Base-by-base conservation (phyloP, 1,140 invertebrate genomes). In the Macrostomum lignano region DNA sequence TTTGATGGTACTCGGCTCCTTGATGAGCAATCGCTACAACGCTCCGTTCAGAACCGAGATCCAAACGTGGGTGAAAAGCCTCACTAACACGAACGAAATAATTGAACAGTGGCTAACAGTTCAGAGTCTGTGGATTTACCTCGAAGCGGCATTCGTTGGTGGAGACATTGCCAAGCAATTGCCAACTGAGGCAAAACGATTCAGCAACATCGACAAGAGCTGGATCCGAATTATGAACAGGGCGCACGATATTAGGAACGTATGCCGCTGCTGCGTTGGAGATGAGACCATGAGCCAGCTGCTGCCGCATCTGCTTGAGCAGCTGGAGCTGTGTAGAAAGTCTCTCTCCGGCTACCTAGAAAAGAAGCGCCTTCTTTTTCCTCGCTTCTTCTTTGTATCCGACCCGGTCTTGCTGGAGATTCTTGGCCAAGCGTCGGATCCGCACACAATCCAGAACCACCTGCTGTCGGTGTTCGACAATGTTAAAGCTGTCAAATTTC, bases 181-280 rank as follows among this genome's bases (percentile, higher is more conserved):
- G 28, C 84, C 84, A 76, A 58, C 67, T 46, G 55, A 58, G 48
- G 54, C 55, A 2, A 57, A 61, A 33, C 38, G 58, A 7, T 91
- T 91, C 58, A 77, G 75, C 14, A 86, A 82, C 61, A 91, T 93
- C 39, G 84, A 93, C 51, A 86, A 88, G 47, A 82, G 77, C 2
- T 93, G 84, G 82, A 77, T 86, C 48, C 88, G 86, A 52, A 86
- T 91, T 17, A 91, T 93, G 81, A 74, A 76, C 44, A 55, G 75
- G 28, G 78, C 77, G 0, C 76, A 84, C 44, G 82, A 91, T 54
- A 86, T 75, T 1, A 74, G 81, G 0, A 78, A 79, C 19, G 81
- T 91, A 2, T 77, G 91, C 2, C 70, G 73, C 13, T 91, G 82
- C 48, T 91, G 82, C 55, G 79, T 91, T 3, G 78, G 79, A 6